Percentiles rank a stretch among this genome's conserved stretches.
phyloP scores from a whole-genome alignment of 2,113 vertebrate species.

The human (Homo sapiens) region DNA sequence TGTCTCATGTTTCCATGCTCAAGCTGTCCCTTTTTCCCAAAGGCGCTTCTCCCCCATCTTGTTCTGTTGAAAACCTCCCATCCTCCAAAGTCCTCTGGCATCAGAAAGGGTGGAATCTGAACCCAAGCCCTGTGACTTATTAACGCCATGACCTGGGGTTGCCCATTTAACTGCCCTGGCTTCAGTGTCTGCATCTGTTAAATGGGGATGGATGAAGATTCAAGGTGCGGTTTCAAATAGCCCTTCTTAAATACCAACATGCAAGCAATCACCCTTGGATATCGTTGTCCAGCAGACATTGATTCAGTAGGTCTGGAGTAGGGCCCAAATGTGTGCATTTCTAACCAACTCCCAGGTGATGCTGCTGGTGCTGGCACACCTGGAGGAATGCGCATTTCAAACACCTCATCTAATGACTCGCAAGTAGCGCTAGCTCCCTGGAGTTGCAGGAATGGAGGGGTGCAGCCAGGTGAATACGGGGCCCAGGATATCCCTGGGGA shows the following conservation, averaged over 20 bases:
- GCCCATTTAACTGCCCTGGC: background rate
- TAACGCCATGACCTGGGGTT: rapidly evolving
- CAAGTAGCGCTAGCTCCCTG: background rate
- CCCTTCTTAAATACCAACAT: background rate
- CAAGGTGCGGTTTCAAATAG: background rate
- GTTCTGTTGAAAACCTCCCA: background rate
- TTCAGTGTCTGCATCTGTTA: background rate
- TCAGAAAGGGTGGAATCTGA: background rate
- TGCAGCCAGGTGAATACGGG: background rate
- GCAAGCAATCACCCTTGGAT: background rate
- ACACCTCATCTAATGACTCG: background rate
- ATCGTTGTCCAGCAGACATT: background rate
- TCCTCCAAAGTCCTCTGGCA: background rate
- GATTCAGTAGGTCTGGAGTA: background rate
- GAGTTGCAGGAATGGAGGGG: rapidly evolving
- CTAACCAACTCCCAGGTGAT: background rate
- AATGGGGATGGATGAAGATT: background rate
- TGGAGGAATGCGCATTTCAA: background rate
- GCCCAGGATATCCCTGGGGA: background rate
- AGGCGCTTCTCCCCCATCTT: background rate
- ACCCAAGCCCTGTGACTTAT: background rate
- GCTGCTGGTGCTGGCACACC: too few species aligned
- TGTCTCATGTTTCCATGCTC: rapidly evolving
- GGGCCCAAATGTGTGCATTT: background rate
- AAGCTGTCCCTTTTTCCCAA: background rate